Conservation (phyloP, 1,140 invertebrate species). For the Magallana gigas region DNA sequence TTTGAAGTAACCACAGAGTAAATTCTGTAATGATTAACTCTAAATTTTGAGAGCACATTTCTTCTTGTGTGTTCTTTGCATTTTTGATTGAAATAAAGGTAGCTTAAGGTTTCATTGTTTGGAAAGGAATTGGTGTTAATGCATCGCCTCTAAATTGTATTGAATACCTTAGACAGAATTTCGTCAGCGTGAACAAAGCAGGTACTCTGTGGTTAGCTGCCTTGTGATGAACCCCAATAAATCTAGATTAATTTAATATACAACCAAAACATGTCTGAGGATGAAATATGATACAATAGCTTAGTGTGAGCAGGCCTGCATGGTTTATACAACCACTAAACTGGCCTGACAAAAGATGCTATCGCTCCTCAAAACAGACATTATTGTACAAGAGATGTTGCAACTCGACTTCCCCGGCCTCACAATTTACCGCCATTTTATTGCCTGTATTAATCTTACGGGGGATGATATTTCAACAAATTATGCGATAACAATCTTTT, state of each 20-base stretch:
- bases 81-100: neutral
- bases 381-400: slow-evolving; percentile 43
- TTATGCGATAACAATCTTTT: slow-evolving; percentile 54
- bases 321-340: neutral
- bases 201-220: neutral
- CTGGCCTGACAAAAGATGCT: slow-evolving; percentile 39
- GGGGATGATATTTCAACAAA: slow-evolving; percentile 54
- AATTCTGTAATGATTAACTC: too few species aligned
- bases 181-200: neutral
- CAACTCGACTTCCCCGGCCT: slow-evolving; percentile 30
- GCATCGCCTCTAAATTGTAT: neutral
- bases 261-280: neutral
- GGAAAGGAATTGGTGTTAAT: neutral
- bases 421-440: slow-evolving; percentile 44
- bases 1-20: too few species aligned
- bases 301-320: slow-evolving; percentile 6
- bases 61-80: neutral
- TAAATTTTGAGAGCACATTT: neutral
- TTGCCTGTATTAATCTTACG: slow-evolving; percentile 47
- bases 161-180: neutral
- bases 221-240: slow-evolving; percentile 8
- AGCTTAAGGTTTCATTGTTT: neutral
- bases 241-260: slow-evolving; percentile 32
- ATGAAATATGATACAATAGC: neutral
- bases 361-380: slow-evolving; percentile 36